phyloP scores from a whole-genome alignment of 2,797 vertebrate genomes.

The Brachymystax lenok region DNA sequence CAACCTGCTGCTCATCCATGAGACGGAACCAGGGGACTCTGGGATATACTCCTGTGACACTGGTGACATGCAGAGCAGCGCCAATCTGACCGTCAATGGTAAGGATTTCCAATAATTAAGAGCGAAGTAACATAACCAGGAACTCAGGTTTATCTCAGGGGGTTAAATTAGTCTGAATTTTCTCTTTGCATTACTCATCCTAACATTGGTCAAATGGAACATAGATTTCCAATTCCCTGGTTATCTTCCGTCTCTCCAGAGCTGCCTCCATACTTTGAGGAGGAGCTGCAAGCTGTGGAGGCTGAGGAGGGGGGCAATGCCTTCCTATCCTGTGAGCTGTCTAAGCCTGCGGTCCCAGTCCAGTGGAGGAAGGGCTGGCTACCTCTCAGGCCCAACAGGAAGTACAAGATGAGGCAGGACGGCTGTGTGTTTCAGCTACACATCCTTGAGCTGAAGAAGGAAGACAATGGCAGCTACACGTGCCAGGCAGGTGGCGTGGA shows the following conservation, averaged over 20 bases:
- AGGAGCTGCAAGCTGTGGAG: conserved; percentile 57
- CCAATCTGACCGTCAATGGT: conserved; percentile 76
- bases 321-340: conserved; percentile 72
- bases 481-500: conserved; percentile 68
- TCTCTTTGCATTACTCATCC: too few species aligned
- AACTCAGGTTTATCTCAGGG: too few species aligned
- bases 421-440: conserved; percentile 73
- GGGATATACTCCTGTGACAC: conserved; percentile 85
- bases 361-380: conserved; percentile 77
- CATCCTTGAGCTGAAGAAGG: conserved; percentile 75
- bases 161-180: too few species aligned
- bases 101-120: background rate
- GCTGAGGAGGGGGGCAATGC: conserved; percentile 61
- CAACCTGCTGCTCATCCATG: conserved; percentile 70
- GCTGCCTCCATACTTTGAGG: conserved; percentile 37
- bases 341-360: conserved; percentile 52
- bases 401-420: conserved; percentile 69
- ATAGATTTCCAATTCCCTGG: background rate
- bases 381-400: conserved; percentile 67
- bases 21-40: conserved; percentile 75
- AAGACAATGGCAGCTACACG: conserved; percentile 82
- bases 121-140: background rate
- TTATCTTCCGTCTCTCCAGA: conserved; percentile 26
- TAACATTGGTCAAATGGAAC: background rate
- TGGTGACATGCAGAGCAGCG: conserved; percentile 79